Base-by-base conservation (phyloP, 2,888 invertebrate genomes). In the Sminthurinus aureus region DNA sequence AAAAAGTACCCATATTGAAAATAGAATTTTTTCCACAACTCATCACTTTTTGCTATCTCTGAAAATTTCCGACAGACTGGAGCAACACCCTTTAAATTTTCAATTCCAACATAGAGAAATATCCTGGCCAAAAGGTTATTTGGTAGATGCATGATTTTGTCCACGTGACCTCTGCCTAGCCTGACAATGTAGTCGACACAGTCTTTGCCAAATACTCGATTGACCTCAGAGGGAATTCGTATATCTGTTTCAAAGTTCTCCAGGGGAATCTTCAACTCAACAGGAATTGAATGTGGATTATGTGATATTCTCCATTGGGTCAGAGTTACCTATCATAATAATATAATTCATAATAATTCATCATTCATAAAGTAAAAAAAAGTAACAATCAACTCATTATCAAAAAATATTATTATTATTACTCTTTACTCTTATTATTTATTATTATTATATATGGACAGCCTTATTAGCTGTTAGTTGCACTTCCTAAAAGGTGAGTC, bases 241-340 rank as follows among this genome's bases (percentile, higher is more conserved):
- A 67, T 51, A 38, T 84, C 83, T 38, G 75, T 76, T 11, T 58
- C 26, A 52, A 79, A 84, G 20, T 50, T 58, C 18, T 83, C 78
- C 80, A 84, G 51, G 8, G 82, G 76, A 18, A 83, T 50, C 69
- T 77, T 83, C 1, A 67, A n/a, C 51, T 84, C 80, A 8, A 64
- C 64, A 13, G 84, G 84, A 20, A 75, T 75, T 11, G 82, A 79
- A 15, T 67, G 22, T 12, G 80, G 71, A 18, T 73, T 58, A 26
- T 84, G 84, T 15, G 82, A 77, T 18, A 84, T 84, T 38, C 74
- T 51, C 84, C 84, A 84, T 52, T 79, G 80, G 0, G 84, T 84
- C 50, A 84, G 69, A 38, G 76, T 76, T 2, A 84, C 82, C 84
- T 84, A 24, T n/a, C 67, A 20, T 69, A 69, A 69, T 20, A 69